Percentiles rank a stretch among this genome's conserved stretches.
These are phyloP conservation scores for Podarcis cretensis DNA, from an alignment of 2,113 vertebrate species.

Conservation along the genomic window DNA sequence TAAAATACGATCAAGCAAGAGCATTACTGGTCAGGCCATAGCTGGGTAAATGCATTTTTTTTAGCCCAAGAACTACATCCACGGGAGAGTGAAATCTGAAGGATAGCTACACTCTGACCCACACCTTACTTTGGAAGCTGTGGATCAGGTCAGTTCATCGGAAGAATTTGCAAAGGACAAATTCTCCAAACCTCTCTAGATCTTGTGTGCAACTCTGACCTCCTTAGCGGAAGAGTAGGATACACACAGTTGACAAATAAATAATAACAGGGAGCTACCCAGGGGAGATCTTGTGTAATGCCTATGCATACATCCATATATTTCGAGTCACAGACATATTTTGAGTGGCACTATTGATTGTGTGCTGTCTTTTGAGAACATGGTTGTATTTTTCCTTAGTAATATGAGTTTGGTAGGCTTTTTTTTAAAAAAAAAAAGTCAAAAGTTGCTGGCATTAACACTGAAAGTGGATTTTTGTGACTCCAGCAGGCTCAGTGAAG, in stretches of 20 bases:
- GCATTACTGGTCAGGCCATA: no score
- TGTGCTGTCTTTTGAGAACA: neutral
- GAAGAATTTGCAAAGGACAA: neutral
- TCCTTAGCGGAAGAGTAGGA: neutral
- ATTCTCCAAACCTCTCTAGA: neutral
- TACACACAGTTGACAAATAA: neutral
- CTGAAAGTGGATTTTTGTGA: neutral
- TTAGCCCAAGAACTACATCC: no score
- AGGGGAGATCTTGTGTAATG: neutral
- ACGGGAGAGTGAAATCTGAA: no score
- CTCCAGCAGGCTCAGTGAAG: neutral
- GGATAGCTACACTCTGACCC: neutral
- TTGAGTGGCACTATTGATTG: accelerated
- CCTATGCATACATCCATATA: neutral
- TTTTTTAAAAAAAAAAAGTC: neutral
- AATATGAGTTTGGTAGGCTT: neutral
- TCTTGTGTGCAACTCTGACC: neutral
- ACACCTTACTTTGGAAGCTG: neutral
- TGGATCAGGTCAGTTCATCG: neutral
- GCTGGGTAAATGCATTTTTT: no score
- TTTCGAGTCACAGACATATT: neutral
- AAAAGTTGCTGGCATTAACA: conserved; percentile 25
- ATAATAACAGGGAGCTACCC: neutral
- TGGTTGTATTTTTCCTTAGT: conserved; percentile 29
- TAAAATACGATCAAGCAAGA: no score